Evolutionary conservation across 2,888 invertebrate species (phyloP).

Genomic region (Chironomus tentans): DNA sequence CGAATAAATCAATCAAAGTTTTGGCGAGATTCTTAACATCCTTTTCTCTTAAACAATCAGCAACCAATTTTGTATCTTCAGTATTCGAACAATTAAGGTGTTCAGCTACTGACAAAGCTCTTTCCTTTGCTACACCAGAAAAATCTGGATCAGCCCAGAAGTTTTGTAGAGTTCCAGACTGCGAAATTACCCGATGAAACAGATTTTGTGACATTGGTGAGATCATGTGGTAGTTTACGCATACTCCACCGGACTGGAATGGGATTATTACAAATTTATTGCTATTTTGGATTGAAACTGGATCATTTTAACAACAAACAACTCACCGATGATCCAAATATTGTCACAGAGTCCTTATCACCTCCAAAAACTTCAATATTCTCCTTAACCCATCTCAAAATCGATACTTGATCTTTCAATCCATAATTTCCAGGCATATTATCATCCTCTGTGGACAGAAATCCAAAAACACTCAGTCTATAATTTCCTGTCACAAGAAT

Average conservation of each 20-base stretch:
- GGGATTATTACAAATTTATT: neutral
- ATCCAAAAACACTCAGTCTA: constrained; percentile 36
- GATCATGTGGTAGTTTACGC: constrained; percentile 59
- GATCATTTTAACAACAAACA: no score
- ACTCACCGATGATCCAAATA: constrained; percentile 1
- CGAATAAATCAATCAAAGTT: neutral
- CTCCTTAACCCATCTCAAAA: constrained; percentile 28
- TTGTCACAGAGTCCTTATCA: constrained; percentile 9
- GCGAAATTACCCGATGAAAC: constrained; percentile 62
- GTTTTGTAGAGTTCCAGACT: constrained; percentile 62
- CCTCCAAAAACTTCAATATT: constrained; percentile 28
- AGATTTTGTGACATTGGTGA: constrained; percentile 49
- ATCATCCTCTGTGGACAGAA: constrained; percentile 27
- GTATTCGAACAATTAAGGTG: constrained; percentile 51
- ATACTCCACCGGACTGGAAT: constrained; percentile 47
- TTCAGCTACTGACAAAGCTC: constrained; percentile 52
- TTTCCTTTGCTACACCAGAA: constrained; percentile 49
- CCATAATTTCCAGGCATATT: constrained; percentile 28
- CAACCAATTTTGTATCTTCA: constrained; percentile 39
- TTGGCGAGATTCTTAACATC: constrained; percentile 32
- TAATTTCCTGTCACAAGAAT: constrained; percentile 38
- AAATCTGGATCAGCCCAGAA: constrained; percentile 53
- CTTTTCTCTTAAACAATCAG: constrained; percentile 54
- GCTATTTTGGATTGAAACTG: no score
- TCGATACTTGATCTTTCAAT: constrained; percentile 28